Conservation (phyloP, 1,140 invertebrate species). For the Lepidotrigona ventralis region DNA sequence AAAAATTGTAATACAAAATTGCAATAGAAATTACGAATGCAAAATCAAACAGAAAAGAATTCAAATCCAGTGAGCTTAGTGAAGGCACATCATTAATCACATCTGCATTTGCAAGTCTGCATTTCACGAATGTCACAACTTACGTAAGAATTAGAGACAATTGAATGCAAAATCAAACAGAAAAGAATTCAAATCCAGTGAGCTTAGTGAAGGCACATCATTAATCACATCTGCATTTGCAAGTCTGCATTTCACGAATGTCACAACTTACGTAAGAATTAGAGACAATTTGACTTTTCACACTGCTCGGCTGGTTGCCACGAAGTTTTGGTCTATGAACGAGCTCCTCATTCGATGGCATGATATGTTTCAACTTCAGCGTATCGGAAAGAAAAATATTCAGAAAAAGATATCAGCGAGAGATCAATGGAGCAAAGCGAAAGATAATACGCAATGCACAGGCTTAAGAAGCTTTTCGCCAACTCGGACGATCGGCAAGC, state of each 20-base stretch:
- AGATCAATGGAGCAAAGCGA: background rate
- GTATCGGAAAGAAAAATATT: conserved; percentile 51
- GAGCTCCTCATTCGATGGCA: conserved; percentile 58
- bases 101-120: background rate
- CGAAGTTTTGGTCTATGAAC: conserved; percentile 64
- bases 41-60: background rate
- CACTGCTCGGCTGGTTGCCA: conserved; percentile 15
- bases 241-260: no score
- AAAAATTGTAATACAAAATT: background rate
- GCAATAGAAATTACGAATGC: no score
- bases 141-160: conserved; percentile 70
- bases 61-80: background rate
- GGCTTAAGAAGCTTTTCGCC: background rate
- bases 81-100: background rate
- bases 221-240: background rate
- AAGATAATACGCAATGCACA: no score
- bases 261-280: conserved; percentile 72
- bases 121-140: conserved; percentile 50
- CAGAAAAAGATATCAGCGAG: conserved; percentile 4
- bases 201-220: background rate
- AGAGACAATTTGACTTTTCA: conserved; percentile 59
- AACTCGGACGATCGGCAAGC: background rate
- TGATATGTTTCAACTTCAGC: conserved; percentile 67
- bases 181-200: background rate
- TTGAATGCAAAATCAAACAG: no score